These are phyloP conservation scores for Acrocyrtus sp. DNA, from an alignment of 2,888 invertebrate species.

Conservation along the genomic window DNA sequence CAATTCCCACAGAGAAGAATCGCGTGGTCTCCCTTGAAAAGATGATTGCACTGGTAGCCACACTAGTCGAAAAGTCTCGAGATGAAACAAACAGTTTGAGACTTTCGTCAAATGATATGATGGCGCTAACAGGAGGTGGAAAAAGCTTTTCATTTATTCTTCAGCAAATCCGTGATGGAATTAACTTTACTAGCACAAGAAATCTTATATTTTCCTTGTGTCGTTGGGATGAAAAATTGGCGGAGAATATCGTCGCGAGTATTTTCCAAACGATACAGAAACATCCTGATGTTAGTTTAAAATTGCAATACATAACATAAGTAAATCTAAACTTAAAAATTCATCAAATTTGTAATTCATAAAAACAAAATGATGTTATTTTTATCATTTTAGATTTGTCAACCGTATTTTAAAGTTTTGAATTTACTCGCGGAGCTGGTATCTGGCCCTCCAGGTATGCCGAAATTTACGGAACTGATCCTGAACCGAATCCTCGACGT, in stretches of 20 bases:
- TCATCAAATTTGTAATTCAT: not conserved
- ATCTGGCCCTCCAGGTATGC: conserved; percentile 82
- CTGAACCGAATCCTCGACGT: conserved; percentile 84
- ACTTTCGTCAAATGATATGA: conserved; percentile 81
- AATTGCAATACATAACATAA: no score
- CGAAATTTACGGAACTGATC: conserved; percentile 90
- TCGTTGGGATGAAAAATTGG: conserved; percentile 89
- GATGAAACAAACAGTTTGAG: conserved; percentile 78
- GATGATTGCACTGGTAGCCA: conserved; percentile 92
- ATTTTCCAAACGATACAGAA: conserved; percentile 91
- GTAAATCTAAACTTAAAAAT: not conserved
- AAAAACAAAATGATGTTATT: no score
- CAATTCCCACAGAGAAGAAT: conserved; percentile 78
- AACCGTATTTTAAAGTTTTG: conserved; percentile 91
- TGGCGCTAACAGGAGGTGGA: conserved; percentile 81
- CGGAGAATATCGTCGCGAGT: conserved; percentile 88
- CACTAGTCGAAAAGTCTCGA: conserved; percentile 87
- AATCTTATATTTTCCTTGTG: conserved; percentile 91
- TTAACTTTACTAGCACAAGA: conserved; percentile 90
- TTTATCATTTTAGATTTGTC: conserved; percentile 74
- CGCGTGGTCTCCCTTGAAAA: conserved; percentile 92
- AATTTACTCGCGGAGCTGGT: conserved; percentile 84
- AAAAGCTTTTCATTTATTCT: conserved; percentile 95
- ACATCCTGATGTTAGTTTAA: conserved; percentile 84
- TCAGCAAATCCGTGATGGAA: conserved; percentile 93